Evolutionary conservation across 92 coral and sea anemone genomes (phyloP).

Genomic region (Umimayanthus kanabou): DNA sequence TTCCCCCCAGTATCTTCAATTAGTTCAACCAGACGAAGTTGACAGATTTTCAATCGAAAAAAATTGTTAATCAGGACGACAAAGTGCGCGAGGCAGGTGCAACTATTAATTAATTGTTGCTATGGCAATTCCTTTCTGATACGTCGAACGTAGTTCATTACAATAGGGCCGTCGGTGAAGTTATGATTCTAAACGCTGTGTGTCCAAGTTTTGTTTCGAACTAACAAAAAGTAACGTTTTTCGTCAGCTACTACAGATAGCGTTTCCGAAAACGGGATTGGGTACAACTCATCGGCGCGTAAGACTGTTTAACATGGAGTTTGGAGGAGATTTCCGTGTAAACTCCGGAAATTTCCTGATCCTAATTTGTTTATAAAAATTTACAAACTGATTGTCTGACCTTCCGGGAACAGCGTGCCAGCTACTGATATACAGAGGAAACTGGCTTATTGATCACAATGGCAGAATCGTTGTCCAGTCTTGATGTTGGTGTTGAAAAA

Average conservation of each 20-base stretch:
- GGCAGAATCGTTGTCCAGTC: background rate
- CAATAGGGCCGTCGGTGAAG: slow-evolving; percentile 32
- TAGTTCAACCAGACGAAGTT: slow-evolving; percentile 12
- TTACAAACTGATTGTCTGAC: slow-evolving; percentile 29
- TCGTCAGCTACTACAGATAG: slow-evolving; percentile 1
- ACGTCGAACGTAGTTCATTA: slow-evolving; percentile 61
- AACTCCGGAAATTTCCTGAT: background rate
- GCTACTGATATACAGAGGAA: background rate
- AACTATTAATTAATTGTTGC: slow-evolving; percentile 64
- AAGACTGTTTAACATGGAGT: background rate
- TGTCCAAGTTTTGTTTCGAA: slow-evolving; percentile 19
- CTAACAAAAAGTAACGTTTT: slow-evolving; percentile 30
- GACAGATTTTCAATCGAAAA: slow-evolving; percentile 21
- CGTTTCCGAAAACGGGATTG: slow-evolving; percentile 10
- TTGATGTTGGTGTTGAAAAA: slow-evolving; percentile 17
- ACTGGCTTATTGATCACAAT: slow-evolving; percentile 8
- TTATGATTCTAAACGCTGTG: slow-evolving; percentile 14
- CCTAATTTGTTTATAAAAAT: slow-evolving; percentile 12
- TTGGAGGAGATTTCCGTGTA: background rate
- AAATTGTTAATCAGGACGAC: slow-evolving; percentile 15
- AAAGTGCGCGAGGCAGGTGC: slow-evolving; percentile 70
- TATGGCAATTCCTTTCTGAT: slow-evolving; percentile 58
- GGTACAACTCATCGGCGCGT: background rate
- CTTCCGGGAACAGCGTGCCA: slow-evolving; percentile 18
- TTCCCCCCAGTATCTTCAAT: background rate